Evolutionary conservation across 2,797 vertebrate genomes (phyloP), one percentile per base, ranked within the genome.

Genomic region (Cyclura pinguis): DNA sequence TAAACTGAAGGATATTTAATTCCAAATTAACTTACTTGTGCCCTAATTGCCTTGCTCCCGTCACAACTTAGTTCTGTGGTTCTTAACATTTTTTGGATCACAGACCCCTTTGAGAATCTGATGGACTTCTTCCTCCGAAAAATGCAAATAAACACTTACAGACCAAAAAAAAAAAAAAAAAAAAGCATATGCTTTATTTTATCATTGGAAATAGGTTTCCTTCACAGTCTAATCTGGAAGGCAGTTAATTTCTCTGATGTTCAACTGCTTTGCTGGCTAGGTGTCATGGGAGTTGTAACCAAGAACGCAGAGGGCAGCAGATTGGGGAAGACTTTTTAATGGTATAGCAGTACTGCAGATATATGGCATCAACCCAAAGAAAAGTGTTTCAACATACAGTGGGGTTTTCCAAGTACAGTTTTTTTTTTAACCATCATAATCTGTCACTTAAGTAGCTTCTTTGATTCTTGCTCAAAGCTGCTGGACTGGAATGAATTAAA

Each of bases 331-430:
- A 3, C 55, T 77, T 74, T 29, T 47, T 9, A 42, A 62, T 64
- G 29, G 32, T 52, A n/a, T 52, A 55, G 16, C 57, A 29, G 47
- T 8, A 32, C 16, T 35, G 50, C 38, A 52, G 6, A n/a, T 76
- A 67, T 29, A 10, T 72, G 20, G 10, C 67, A 59, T 42, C 7
- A 81, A 35, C 38, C 2, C 47, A 84, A 78, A 72, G 42, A 50
- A n/a, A 57, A 47, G 6, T 38, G 29, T 52, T 87, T 73, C n/a
- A 90, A 90, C 18, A 50, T 29, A 62, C 9, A 24, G 35, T 55
- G 47, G 42, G 24, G 0, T 90, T 90, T 90, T 76, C 35, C 42
- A 82, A 82, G 47, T 62, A n/a, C 83, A 76, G 67, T 32, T 62
- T 55, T 7, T 32, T 62, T 55, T 7, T 78, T 47, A 38, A 59